phyloP scores from a whole-genome alignment of 2,888 invertebrate species.

The Drepana falcataria region DNA sequence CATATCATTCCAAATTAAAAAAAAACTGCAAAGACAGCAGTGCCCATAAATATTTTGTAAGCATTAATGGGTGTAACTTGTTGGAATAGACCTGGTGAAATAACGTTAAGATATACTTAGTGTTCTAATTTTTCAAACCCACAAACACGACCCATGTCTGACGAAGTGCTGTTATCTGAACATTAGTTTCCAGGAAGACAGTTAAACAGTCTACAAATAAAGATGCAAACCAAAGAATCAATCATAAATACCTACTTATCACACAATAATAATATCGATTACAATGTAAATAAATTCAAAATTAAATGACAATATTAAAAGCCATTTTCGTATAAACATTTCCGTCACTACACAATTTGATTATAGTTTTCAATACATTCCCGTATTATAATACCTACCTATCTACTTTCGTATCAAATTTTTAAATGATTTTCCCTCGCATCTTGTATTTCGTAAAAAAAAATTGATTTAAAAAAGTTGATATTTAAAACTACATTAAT shows the following conservation, averaged over 20 bases:
- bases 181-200: constrained; percentile 19
- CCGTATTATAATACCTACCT: constrained; percentile 76
- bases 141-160: not conserved
- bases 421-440: constrained; percentile 46
- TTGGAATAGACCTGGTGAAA: no score
- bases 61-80: no score
- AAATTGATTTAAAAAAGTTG: constrained; percentile 4
- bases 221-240: constrained; percentile 29
- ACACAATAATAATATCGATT: constrained; percentile 44
- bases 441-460: constrained; percentile 22
- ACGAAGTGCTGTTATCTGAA: constrained; percentile 10
- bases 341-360: constrained; percentile 36
- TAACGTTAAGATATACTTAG: no score
- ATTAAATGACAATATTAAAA: constrained; percentile 12
- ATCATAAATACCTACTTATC: constrained; percentile 46
- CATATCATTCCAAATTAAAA: no score
- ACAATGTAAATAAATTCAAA: constrained; percentile 21
- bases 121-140: no score
- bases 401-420: constrained; percentile 75
- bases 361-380: constrained; percentile 63
- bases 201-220: constrained; percentile 8
- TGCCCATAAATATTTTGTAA: no score
- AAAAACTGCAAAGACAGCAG: no score
- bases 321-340: constrained; percentile 27
- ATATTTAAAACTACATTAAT: constrained; percentile 17